Percentiles rank a stretch among this genome's conserved stretches.
Conservation (phyloP, 2,113 vertebrate genomes). For the Strigops habroptila region DNA sequence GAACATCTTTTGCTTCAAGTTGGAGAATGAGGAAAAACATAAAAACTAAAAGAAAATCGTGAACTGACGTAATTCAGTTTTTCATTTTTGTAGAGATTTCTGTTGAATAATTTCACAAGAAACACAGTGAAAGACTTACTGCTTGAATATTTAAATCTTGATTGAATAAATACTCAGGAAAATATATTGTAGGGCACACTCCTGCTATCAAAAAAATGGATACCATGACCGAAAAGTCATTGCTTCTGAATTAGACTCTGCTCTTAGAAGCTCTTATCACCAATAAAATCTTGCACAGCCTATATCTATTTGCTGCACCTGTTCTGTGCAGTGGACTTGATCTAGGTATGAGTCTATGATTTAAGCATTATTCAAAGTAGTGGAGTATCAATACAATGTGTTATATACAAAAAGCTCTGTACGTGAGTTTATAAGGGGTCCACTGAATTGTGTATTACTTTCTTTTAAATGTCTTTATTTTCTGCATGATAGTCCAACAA, state of each 20-base stretch:
- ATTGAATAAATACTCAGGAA: background rate
- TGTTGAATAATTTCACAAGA: background rate
- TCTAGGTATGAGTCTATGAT: background rate
- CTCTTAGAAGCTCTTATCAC: background rate
- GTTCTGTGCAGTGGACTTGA: background rate
- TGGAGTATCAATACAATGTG: background rate
- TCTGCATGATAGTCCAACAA: background rate
- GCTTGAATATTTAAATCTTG: background rate
- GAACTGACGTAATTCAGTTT: background rate
- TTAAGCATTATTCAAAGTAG: background rate
- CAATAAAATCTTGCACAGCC: background rate
- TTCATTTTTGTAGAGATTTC: background rate
- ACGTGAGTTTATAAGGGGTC: background rate
- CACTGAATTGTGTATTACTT: background rate
- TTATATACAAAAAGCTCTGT: background rate
- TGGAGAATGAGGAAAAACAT: background rate
- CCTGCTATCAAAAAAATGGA: background rate
- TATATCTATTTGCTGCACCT: background rate
- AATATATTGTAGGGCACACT: background rate
- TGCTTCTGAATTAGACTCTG: background rate
- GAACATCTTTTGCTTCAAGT: background rate
- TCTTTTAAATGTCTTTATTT: background rate
- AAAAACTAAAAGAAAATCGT: background rate
- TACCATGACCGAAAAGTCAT: background rate
- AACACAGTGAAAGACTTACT: background rate